Base-by-base conservation (phyloP, 2,797 vertebrate genomes). In the Onychomys leucogaster region DNA sequence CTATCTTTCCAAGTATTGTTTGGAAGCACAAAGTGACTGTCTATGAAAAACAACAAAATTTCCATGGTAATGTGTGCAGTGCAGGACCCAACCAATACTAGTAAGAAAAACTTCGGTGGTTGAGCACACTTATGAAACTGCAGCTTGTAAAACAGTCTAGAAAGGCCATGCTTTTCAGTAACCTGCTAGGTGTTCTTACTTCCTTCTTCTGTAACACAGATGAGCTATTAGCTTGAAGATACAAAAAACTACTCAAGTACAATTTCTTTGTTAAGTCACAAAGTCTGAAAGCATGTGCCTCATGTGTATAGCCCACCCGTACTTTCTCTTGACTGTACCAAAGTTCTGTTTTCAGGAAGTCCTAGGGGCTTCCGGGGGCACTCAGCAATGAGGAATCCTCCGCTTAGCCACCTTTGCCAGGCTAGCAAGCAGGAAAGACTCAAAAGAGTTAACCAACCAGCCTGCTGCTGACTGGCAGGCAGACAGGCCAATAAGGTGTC, bases 401-500 rank as follows among this genome's bases (percentile, higher is more conserved):
- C 19, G 37, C 3, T 12, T 65, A 4, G 27, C 13, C 3, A 2
- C 0, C 0, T 23, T 34, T 10, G 55, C 69, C 12, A 12, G 8
- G 25, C 52, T 94, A 55, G 0, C 25, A 27, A 41, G 41, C 23
- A 3, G 1, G 1, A 11, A 37, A 25, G 34, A 82, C 77, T 29
- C 32, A 49, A 89, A 90, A 86, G 94, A 61, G 97, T 97, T 97
- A 97, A 98, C 19, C n/a, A 0, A 41, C 41, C 25, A 0, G 49
- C 8, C 10, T 11, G 10, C 17, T 43, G 19, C 4, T n/a, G 95
- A 98, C 65, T 89, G 94, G 78, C 96, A 69, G 88, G 11, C 27
- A 93, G 46, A 63, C 49, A 10, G 90, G 87, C 97, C 98, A 98
- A 92, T 97, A 89, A 43, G n/a, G 14, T 34, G 63, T 94, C 43